Evolutionary conservation across 2,888 invertebrate species (phyloP), one percentile per base, ranked within the genome.

Genomic region (Leptodirus hochenwartii): DNA sequence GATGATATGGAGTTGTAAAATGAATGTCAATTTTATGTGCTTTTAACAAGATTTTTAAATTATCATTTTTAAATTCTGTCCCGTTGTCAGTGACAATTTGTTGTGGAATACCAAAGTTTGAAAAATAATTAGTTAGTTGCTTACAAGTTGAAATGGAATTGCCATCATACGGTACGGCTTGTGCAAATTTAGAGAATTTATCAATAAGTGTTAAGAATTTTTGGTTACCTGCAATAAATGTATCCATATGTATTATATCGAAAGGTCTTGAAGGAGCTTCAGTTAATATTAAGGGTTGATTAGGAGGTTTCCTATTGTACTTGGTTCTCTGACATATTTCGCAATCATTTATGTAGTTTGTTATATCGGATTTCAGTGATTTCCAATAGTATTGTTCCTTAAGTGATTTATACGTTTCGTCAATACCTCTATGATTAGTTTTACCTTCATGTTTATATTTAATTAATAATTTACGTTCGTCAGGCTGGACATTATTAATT

Each of bases 171-270:
- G 34, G 15, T 15, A 14, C 12, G 22, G 38, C 39, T 32, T 40
- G 36, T 3, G 29, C 36, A 24, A 34, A 41, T 34, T 39, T 39
- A 4, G 36, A 39, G 30, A 39, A 41, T 15, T 27, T 34, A 27
- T 41, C 39, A 10, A 39, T 25, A 11, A 41, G 31, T 26, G 40
- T 39, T 23, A 40, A 24, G 28, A 39, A 38, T 32, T 40, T 37
- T 17, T 11, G 4, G 5, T 32, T 24, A 12, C 17, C 17, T 9
- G 29, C n/a, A 13, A 24, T 11, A 14, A 32, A 20, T 25, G 17
- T 25, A 11, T 32, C 24, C 12, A 17, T 31, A 17, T 31, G 31
- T 9, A 34, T 10, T 9, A 29, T 30, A 27, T 30, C 20, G 13
- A 34, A 33, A n/a, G 34, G 34, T 33, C 33, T 17, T 11, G 22